phyloP scores from a whole-genome alignment of 1,140 invertebrate species.

The Nasonia giraulti region DNA sequence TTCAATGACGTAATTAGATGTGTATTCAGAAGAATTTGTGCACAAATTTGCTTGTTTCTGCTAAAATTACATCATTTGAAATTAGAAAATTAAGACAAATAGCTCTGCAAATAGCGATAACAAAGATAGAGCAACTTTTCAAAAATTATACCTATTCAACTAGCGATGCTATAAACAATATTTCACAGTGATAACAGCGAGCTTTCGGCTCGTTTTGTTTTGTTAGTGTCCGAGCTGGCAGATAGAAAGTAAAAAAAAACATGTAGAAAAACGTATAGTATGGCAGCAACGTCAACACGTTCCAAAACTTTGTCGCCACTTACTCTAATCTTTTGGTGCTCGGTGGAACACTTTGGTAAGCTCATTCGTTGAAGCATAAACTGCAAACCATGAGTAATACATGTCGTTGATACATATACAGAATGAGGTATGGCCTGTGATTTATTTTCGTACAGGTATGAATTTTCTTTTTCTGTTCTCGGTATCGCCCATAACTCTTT shows the following conservation, averaged over 20 bases:
- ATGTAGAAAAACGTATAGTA: conserved; percentile 46
- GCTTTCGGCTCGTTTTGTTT: conserved; percentile 42
- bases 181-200: conserved; percentile 39
- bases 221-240: conserved; percentile 54
- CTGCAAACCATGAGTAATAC: conserved; percentile 80
- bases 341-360: conserved; percentile 86
- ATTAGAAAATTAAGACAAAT: no score
- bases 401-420: conserved; percentile 46
- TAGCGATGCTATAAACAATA: background rate
- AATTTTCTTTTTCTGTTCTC: background rate
- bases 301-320: conserved; percentile 76
- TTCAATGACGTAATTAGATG: background rate
- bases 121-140: no score
- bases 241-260: conserved; percentile 33
- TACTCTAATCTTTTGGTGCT: conserved; percentile 93
- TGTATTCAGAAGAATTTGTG: no score
- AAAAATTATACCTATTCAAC: no score
- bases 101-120: no score
- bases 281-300: conserved; percentile 65
- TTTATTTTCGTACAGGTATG: background rate
- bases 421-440: background rate
- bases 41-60: no score
- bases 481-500: background rate
- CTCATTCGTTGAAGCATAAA: conserved; percentile 92
- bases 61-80: no score